A percentile compares a stretch with the other conserved stretches of the same genome.
Evolutionary conservation across 2,888 invertebrate species (phyloP).

Genomic region (Salticus scenicus): DNA sequence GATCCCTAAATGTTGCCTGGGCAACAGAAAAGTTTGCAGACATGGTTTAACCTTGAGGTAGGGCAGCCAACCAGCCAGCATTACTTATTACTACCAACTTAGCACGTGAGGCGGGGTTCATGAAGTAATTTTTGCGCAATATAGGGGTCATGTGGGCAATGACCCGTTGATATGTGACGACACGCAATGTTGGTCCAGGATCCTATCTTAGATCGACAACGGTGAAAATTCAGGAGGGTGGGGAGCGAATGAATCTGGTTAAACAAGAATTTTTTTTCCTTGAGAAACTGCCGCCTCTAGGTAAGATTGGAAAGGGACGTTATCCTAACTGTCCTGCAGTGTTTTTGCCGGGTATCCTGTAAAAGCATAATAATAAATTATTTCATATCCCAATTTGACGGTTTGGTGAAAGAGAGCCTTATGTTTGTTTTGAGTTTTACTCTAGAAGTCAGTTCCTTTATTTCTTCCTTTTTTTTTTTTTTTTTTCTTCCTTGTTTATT

Average conservation of each 20-base stretch:
- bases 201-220: not conserved
- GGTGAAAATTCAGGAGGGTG: conserved; percentile 8
- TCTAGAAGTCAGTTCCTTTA: too few relatives aligned
- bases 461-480: too few relatives aligned
- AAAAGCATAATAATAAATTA: not conserved
- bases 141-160: conserved; percentile 62
- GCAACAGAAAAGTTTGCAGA: not conserved
- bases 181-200: conserved; percentile 41
- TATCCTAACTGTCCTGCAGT: not conserved
- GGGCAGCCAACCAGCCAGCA: conserved; percentile 16
- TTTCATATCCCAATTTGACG: not conserved
- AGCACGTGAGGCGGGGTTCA: conserved; percentile 2
- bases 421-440: too few relatives aligned
- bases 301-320: not conserved
- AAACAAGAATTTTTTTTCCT: not conserved
- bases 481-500: too few relatives aligned
- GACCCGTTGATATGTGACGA: conserved; percentile 59
- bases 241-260: not conserved
- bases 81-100: conserved; percentile 24
- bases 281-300: not conserved
- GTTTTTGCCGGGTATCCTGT: not conserved
- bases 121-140: conserved; percentile 41
- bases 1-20: not conserved
- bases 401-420: too few relatives aligned
- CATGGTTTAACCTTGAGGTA: not conserved